phyloP scores from a whole-genome alignment of 2,888 invertebrate genomes.

The Trichopoda pennipes region DNA sequence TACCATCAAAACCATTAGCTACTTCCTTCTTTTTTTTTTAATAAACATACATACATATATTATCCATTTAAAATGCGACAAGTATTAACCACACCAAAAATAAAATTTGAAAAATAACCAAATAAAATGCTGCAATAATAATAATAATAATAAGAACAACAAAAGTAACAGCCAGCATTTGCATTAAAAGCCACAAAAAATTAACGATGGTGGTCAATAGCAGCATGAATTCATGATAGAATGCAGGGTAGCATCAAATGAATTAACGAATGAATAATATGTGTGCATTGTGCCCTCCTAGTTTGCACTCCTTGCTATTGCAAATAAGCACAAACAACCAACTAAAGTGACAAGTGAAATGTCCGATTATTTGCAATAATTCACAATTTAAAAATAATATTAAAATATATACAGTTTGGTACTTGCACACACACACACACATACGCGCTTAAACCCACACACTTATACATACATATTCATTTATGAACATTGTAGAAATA shows the following conservation, averaged over 20 bases:
- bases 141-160: slow-evolving; percentile 20
- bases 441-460: not conserved
- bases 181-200: slow-evolving; percentile 69
- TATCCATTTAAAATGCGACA: slow-evolving; percentile 69
- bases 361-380: slow-evolving; percentile 79
- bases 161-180: slow-evolving; percentile 60
- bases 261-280: slow-evolving; percentile 2
- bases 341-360: slow-evolving; percentile 80
- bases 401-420: not conserved
- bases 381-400: slow-evolving; percentile 69
- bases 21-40: slow-evolving; percentile 52
- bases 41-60: slow-evolving; percentile 69
- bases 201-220: slow-evolving; percentile 69
- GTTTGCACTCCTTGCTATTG: not conserved
- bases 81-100: slow-evolving; percentile 64
- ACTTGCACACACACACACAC: not conserved
- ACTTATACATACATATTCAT: no score
- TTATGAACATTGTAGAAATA: slow-evolving; percentile 28
- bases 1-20: slow-evolving; percentile 35
- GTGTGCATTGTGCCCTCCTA: slow-evolving; percentile 5
- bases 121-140: slow-evolving; percentile 48
- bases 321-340: slow-evolving; percentile 16
- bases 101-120: slow-evolving; percentile 65
- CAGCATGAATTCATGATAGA: slow-evolving; percentile 60
- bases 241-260: slow-evolving; percentile 5